Conservation (phyloP, 2,113 vertebrate species). For the Planiliza haematocheilus region DNA sequence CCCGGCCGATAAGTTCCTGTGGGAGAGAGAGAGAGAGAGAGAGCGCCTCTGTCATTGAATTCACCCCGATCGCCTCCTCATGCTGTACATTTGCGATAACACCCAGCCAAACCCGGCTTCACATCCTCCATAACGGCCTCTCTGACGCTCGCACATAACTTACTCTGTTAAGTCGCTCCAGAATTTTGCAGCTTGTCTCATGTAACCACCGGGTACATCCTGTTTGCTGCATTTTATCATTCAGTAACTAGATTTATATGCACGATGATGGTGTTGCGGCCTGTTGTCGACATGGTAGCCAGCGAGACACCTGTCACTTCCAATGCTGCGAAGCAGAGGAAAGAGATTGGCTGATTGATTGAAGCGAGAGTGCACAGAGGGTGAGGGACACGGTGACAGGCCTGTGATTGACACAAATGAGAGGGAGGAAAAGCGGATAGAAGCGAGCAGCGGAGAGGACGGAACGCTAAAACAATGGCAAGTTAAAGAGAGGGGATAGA, state of each 20-base stretch:
- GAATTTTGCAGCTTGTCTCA: constrained; percentile 4
- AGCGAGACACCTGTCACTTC: constrained; percentile 79
- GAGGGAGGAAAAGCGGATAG: constrained; percentile 53
- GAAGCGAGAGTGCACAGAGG: constrained; percentile 72
- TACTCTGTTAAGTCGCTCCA: constrained; percentile 39
- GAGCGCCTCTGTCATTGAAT: constrained; percentile 68
- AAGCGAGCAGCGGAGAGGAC: constrained; percentile 36
- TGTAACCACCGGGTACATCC: constrained; percentile 8
- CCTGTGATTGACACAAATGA: constrained; percentile 80
- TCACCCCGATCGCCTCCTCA: constrained; percentile 64
- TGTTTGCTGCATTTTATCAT: constrained; percentile 39
- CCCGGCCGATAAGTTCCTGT: constrained; percentile 76
- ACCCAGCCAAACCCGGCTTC: constrained; percentile 31
- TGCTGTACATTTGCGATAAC: constrained; percentile 72
- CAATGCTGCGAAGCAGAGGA: constrained; percentile 65
- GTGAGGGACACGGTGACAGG: constrained; percentile 74
- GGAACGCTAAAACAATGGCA: constrained; percentile 76
- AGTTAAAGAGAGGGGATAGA: constrained; percentile 57
- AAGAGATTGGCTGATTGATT: constrained; percentile 81
- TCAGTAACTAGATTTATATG: constrained; percentile 52
- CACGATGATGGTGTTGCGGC: constrained; percentile 53
- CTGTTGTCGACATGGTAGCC: constrained; percentile 65
- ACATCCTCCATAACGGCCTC: constrained; percentile 27
- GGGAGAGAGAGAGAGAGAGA: constrained; percentile 47
- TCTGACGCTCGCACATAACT: constrained; percentile 33